Evolutionary conservation across 2,113 vertebrate genomes (phyloP), one percentile per base, ranked within the genome.

Genomic region (Toxotes chatareus): DNA sequence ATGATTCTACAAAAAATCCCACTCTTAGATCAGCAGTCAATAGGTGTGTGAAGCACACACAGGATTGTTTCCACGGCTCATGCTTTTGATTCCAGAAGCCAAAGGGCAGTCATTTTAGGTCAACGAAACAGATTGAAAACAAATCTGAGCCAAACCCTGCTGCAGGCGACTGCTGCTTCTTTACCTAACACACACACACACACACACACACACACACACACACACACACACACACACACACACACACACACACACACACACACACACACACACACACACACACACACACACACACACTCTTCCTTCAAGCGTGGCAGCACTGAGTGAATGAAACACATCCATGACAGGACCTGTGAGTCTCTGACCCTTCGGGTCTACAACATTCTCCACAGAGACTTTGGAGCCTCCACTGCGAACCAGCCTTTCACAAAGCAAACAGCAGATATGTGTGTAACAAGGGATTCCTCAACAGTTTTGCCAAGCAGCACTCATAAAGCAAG

Each of bases 61-160:
- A 55, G 49, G 65, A 40, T 8, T 49, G 27, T 59, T 63, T 73
- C 44, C 38, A 19, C 32, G 23, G 19, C 38, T 40, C 7, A 17
- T 27, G 42, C 55, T 16, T 63, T 46, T 47, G 53, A 68, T 53
- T 74, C 44, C 64, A 68, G 7, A n/a, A 73, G 61, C 51, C 81
- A 81, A 84, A 78, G 78, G 51, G 63, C 69, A 69, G 44, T 56
- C 27, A 38, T 73, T 73, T 77, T 69, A 31, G 56, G 23, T 60
- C 56, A 64, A 40, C 42, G 65, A 4, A 67, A 68, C 76, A 76
- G 86, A 87, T 69, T 87, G 62, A 51, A 73, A 76, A 80, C 81
- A 84, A 84, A 84, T 87, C 49, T 31, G 23, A 36, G 49, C 36
- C 27, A 42, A 84, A 47, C 56, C 60, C 32, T 6, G 47, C 76